Evolutionary conservation across 2,888 invertebrate species (phyloP).

Genomic region (Lithophane semibrunnea): DNA sequence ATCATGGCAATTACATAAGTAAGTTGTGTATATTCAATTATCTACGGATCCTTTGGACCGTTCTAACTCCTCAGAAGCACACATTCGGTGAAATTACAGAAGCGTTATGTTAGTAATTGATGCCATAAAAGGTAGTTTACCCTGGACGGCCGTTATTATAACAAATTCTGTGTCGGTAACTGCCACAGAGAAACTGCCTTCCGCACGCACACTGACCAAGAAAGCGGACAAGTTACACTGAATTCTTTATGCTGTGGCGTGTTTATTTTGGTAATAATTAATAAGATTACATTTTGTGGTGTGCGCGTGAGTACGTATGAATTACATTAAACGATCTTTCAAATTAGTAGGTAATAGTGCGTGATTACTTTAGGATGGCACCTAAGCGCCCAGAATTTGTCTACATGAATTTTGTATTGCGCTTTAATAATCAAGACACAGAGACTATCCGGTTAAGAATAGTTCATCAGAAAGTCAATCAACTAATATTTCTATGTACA

Average conservation of each 20-base stretch:
- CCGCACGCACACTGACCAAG: slow-evolving; percentile 71
- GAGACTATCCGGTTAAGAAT: background rate
- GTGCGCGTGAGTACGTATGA: slow-evolving; percentile 35
- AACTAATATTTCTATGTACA: background rate
- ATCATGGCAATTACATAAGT: slow-evolving; percentile 58
- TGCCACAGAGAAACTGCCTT: slow-evolving; percentile 66
- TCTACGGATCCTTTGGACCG: slow-evolving; percentile 69
- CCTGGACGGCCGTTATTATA: slow-evolving; percentile 77
- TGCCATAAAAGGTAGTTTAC: slow-evolving; percentile 81
- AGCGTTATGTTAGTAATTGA: slow-evolving; percentile 81
- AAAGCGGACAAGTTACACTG: slow-evolving; percentile 58
- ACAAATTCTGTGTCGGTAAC: slow-evolving; percentile 74
- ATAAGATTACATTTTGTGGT: slow-evolving; percentile 59
- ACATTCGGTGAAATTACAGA: slow-evolving; percentile 78
- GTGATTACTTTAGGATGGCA: slow-evolving; percentile 20
- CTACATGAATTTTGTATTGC: background rate
- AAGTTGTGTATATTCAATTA: slow-evolving; percentile 71
- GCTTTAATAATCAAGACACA: background rate
- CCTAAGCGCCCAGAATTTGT: background rate
- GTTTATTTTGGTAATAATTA: slow-evolving; percentile 74
- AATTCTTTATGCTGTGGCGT: slow-evolving; percentile 72
- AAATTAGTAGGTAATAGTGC: slow-evolving; percentile 46
- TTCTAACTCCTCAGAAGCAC: slow-evolving; percentile 65
- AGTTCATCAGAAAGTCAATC: background rate
- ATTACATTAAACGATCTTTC: slow-evolving; percentile 50